A percentile compares a stretch with the other conserved stretches of the same genome.
phyloP scores from a whole-genome alignment of 2,888 invertebrate species.

The Drosophila paucipuncta region DNA sequence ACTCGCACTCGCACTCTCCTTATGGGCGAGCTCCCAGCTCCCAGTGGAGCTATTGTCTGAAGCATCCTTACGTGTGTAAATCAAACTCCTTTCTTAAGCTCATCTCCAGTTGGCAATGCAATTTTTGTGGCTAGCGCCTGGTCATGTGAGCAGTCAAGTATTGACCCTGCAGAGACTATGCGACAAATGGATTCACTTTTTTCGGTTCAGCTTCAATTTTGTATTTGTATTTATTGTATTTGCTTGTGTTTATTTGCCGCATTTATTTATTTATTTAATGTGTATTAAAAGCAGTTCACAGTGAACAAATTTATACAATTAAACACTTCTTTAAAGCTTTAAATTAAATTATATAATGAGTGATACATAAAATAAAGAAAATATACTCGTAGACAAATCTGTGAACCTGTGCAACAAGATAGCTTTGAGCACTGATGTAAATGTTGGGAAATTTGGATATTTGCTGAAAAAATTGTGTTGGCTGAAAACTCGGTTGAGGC shows the following conservation, averaged over 20 bases:
- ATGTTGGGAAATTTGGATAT: background rate
- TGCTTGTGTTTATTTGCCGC: background rate
- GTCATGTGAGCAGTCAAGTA: constrained; percentile 1
- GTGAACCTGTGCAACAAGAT: background rate
- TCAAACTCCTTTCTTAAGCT: constrained; percentile 4
- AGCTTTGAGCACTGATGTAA: background rate
- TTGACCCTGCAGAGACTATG: background rate
- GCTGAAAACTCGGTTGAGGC: background rate
- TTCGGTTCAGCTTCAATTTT: background rate
- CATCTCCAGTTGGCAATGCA: background rate
- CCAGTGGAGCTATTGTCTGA: background rate
- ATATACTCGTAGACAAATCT: background rate
- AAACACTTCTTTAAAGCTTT: background rate
- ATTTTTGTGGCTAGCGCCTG: constrained; percentile 6
- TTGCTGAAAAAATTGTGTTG: background rate
- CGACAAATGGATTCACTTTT: constrained; percentile 11
- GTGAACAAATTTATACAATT: background rate
- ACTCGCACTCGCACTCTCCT: too few species aligned
- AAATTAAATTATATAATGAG: background rate
- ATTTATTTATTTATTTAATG: background rate
- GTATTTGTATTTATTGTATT: background rate
- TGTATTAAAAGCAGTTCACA: background rate
- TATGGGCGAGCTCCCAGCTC: constrained; percentile 1
- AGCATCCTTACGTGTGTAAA: background rate
- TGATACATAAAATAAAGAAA: background rate